Base-by-base conservation (phyloP, 2,113 vertebrate species). In the Actenoides hombroni region DNA sequence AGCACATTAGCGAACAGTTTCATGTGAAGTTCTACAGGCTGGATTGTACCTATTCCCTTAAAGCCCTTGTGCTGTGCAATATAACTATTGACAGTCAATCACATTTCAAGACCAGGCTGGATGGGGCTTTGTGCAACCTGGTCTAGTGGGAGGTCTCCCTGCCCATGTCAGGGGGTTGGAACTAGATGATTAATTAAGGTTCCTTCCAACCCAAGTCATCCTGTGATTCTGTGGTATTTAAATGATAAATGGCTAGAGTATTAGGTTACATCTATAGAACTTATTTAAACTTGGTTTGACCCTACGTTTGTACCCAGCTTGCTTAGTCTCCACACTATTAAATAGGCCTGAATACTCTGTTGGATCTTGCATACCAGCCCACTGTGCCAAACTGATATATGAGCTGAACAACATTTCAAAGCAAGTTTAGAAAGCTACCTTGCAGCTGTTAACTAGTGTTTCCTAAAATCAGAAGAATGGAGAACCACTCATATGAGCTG, bases 351-450 rank as follows among this genome's bases (percentile, higher is more conserved):
- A 91, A n/a, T 51, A 33, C 2, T 44, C 42, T 14, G 2, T 37
- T 6, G 29, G 13, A 80, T 68, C 17, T 46, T 81, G 2, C 8
- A 0, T 31, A 28, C n/a, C 56, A 73, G 19, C 16, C 23, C 20
- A 35, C 13, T 17, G 20, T 3, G 6, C 20, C 59, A 77, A 86
- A 37, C 25, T 10, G 44, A 56, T 23, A 69, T 0, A 0, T 21
- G 7, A 88, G 11, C 17, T 33, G 9, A 59, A 51, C 13, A 40
- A 24, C 61, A 68, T 28, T 86, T 39, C n/a, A 69, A 77, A 83
- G 4, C n/a, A 76, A 67, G 31, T 31, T 71, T 39, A 23, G n/a
- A 79, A 71, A 83, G 31, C 8, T 69, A 6, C 24, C 15, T 54
- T 59, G 39, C 49, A 91, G 42, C 16, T 46, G 4, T 70, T 83